These are phyloP conservation scores for Arvicanthis niloticus DNA, from an alignment of 2,113 vertebrate genomes.

Conservation along the genomic window DNA sequence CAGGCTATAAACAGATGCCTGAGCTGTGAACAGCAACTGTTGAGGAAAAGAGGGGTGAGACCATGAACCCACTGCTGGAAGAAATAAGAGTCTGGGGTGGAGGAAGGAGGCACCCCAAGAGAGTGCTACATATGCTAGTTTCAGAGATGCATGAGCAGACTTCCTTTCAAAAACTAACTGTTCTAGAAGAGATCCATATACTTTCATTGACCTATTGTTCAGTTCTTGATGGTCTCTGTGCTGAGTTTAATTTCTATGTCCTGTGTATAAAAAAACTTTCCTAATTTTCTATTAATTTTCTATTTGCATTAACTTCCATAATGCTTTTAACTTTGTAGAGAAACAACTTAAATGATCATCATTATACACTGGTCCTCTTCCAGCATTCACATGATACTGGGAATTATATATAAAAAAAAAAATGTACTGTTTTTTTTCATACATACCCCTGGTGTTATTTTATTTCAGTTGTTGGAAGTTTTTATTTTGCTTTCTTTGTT, in stretches of 20 bases:
- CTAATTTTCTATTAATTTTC: neutral
- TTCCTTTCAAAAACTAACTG: neutral
- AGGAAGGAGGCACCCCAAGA: neutral
- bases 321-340: neutral
- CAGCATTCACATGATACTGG: neutral
- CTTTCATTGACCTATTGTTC: neutral
- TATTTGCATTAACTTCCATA: neutral
- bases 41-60: neutral
- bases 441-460: neutral
- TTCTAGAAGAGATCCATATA: neutral
- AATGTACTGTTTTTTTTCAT: neutral
- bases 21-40: neutral
- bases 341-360: neutral
- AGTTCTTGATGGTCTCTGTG: neutral
- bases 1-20: no score
- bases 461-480: neutral
- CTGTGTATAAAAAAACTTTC: neutral
- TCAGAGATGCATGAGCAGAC: neutral
- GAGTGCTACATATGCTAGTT: fast-evolving
- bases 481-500: neutral
- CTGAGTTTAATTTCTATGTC: neutral
- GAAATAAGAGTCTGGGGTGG: neutral
- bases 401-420: neutral
- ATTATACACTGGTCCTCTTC: neutral
- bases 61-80: neutral